Conservation (phyloP, 2,797 vertebrate genomes). For the Eulemur rubriventer region DNA sequence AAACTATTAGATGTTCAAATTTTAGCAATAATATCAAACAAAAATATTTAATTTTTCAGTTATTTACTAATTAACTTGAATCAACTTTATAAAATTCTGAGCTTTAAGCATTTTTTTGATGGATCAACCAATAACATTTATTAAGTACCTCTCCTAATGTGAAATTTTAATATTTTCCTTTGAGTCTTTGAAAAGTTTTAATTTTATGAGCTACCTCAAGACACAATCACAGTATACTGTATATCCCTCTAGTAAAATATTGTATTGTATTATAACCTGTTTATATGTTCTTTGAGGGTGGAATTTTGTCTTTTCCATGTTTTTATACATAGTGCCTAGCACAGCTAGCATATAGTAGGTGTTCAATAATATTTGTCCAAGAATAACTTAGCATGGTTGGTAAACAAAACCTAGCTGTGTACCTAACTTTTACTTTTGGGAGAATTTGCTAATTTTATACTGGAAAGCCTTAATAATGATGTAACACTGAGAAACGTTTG, state of each 20-base stretch:
- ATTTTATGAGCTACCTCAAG: not conserved
- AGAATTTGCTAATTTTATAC: conserved; percentile 6
- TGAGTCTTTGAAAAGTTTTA: not conserved
- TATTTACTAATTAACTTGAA: conserved; percentile 16
- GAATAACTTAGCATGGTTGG: not conserved
- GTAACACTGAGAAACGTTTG: not conserved
- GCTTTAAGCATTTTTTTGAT: not conserved
- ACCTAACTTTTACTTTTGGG: conserved; percentile 2
- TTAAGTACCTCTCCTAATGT: not conserved
- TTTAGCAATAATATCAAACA: not conserved
- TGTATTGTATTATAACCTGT: not conserved
- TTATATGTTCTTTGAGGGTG: not conserved
- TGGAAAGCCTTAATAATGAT: not conserved
- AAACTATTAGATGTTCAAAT: not conserved
- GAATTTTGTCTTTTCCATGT: not conserved
- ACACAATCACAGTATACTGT: not conserved
- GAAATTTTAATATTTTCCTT: not conserved
- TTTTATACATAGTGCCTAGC: not conserved
- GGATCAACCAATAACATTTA: not conserved
- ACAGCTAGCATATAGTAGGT: not conserved
- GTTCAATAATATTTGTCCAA: not conserved
- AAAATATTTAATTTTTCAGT: not conserved
- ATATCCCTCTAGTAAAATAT: not conserved
- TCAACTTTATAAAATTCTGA: not conserved
- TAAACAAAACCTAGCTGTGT: not conserved